phyloP scores from a whole-genome alignment of 1,140 invertebrate species.

The Drosophila seguyi region DNA sequence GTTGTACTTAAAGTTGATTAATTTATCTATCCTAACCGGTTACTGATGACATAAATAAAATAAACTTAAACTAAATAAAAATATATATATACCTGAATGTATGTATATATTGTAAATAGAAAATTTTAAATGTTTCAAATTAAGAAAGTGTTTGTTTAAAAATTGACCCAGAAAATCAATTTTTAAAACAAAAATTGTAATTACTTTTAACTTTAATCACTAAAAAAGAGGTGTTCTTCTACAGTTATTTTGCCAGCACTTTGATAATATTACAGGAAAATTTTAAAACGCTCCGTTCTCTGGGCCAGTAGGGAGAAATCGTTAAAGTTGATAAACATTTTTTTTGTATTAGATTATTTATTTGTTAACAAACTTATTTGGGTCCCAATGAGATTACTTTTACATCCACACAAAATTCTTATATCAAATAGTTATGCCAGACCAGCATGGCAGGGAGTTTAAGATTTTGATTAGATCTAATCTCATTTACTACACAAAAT shows the following conservation, averaged over 20 bases:
- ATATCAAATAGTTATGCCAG: neutral
- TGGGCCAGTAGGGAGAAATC: neutral
- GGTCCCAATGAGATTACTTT: neutral
- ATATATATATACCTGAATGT: too few species aligned
- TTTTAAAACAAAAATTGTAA: neutral
- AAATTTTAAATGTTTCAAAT: too few species aligned
- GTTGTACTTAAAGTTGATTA: too few species aligned
- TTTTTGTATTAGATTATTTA: conserved; percentile 6
- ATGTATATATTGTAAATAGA: too few species aligned
- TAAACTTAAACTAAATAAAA: too few species aligned
- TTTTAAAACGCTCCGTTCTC: neutral
- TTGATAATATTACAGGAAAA: neutral
- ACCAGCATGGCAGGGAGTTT: neutral
- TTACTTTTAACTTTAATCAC: neutral
- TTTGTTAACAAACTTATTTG: conserved; percentile 2
- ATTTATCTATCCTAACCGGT: too few species aligned
- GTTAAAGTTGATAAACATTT: neutral
- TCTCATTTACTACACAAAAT: conserved; percentile 2
- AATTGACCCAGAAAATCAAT: neutral
- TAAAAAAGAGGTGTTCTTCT: neutral
- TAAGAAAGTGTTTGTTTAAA: too few species aligned
- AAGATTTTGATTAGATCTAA: conserved; percentile 11
- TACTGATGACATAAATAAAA: too few species aligned
- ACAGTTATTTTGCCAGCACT: neutral
- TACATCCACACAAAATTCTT: conserved; percentile 2